A percentile compares a stretch with the other conserved stretches of the same genome.
phyloP scores from a whole-genome alignment of 2,113 vertebrate species.

The Epinephelus fuscoguttatus region DNA sequence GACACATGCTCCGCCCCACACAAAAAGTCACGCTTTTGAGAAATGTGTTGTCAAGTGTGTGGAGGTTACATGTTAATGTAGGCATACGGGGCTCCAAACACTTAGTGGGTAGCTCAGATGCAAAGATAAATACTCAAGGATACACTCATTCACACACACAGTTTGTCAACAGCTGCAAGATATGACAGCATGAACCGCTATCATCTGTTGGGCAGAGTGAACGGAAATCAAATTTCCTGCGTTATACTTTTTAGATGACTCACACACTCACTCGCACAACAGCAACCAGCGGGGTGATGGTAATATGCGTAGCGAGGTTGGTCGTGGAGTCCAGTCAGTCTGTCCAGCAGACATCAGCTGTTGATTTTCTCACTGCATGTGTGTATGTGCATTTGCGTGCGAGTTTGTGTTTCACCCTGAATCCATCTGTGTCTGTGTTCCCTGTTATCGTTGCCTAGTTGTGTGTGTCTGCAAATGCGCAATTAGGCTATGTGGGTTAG shows the following conservation, averaged over 20 bases:
- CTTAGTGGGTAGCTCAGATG: neutral
- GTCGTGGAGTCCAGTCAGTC: conserved; percentile 35
- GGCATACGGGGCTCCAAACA: neutral
- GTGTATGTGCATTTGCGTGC: neutral
- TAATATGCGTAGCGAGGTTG: conserved; percentile 35
- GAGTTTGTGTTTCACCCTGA: neutral
- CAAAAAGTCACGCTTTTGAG: neutral
- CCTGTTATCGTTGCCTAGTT: neutral
- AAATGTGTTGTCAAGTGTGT: no score
- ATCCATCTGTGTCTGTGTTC: conserved; percentile 8
- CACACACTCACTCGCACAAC: conserved; percentile 37
- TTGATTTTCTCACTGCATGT: conserved; percentile 47
- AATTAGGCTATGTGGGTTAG: neutral
- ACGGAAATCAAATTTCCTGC: conserved; percentile 70
- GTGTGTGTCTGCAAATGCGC: conserved; percentile 4
- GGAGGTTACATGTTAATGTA: neutral
- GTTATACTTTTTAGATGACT: conserved; percentile 57
- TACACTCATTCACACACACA: conserved; percentile 31
- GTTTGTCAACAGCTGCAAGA: conserved; percentile 74
- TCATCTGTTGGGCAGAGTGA: conserved; percentile 59
- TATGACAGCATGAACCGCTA: conserved; percentile 27
- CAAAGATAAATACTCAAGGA: conserved; percentile 18
- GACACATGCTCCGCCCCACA: conserved; percentile 1
- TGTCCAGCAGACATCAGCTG: conserved; percentile 74
- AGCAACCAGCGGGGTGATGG: conserved; percentile 21